Evolutionary conservation across 2,888 invertebrate genomes (phyloP), one percentile per base, ranked within the genome.

Genomic region (Imbricaverruca yamaguchii): DNA sequence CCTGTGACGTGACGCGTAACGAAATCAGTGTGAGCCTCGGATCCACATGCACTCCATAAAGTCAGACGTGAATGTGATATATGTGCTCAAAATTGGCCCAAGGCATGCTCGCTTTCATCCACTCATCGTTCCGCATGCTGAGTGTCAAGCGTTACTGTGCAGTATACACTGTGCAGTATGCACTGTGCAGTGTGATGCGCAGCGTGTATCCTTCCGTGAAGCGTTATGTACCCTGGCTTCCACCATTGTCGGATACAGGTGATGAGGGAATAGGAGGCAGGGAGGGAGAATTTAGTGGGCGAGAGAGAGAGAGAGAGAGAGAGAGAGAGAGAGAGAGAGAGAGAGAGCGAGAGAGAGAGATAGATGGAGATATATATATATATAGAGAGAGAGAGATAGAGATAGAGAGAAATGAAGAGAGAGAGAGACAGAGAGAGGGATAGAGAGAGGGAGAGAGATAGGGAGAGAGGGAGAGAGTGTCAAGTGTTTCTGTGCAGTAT

Each of bases 381-480:
- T n/a, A n/a, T n/a, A n/a, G n/a, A n/a, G n/a, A n/a, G n/a, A n/a
- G n/a, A n/a, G n/a, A n/a, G n/a, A n/a, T n/a, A n/a, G n/a, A n/a
- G n/a, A n/a, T n/a, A n/a, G n/a, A n/a, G n/a, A n/a, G n/a, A 57
- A 63, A 23, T 39, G n/a, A n/a, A 55, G 82, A 85, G 12, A 86
- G 85, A 13, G 84, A 85, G 61, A 81, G 83, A 65, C 53, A n/a
- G 57, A 80, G 57, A 10, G 80, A n/a, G 65, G 9, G 80, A 67
- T 21, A 80, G 80, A 59, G 57, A 80, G 80, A 23, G 80, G 2
- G 53, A 80, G 80, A 80, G 80, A 80, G 63, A 10, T 63, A 63
- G 63, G 1, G n/a, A 63, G 63, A 63, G 3, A n/a, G 18, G 2
- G 18, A n/a, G 21, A 63, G 63, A n/a, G 63, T 63, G 63, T 63